A percentile compares a stretch with the other conserved stretches of the same genome.
phyloP scores from a whole-genome alignment of 1,140 invertebrate species.

The Brachionus angularis region DNA sequence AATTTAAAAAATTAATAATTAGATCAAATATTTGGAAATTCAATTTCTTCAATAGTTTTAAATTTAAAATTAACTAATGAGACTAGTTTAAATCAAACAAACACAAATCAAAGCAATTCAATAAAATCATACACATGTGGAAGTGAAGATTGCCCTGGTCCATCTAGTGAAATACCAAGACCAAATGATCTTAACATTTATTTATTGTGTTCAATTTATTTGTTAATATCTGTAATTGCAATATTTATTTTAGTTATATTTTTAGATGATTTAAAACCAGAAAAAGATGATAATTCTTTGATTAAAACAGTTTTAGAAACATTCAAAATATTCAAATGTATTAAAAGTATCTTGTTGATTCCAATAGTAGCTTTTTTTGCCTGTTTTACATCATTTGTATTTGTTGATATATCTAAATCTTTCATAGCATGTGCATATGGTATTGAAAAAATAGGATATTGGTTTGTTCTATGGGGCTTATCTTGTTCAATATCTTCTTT shows the following conservation, averaged over 20 bases:
- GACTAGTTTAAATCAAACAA: neutral
- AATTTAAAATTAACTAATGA: neutral
- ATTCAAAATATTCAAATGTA: neutral
- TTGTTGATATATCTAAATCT: conserved; percentile 8
- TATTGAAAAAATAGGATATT: conserved; percentile 1
- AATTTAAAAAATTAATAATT: neutral
- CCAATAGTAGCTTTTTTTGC: conserved; percentile 17
- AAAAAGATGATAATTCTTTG: conserved; percentile 16
- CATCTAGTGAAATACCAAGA: neutral
- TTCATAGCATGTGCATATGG: conserved; percentile 39
- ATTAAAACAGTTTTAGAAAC: too few relatives aligned
- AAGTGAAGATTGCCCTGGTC: conserved; percentile 9
- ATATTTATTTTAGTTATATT: neutral
- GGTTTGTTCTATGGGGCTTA: conserved; percentile 18
- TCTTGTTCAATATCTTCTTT: neutral
- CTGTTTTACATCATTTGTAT: neutral
- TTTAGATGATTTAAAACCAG: conserved; percentile 5
- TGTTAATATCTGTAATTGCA: neutral
- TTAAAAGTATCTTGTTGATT: neutral
- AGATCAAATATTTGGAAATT: conserved; percentile 39
- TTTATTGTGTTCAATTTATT: conserved; percentile 20
- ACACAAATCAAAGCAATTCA: neutral
- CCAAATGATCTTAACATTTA: neutral
- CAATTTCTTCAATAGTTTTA: conserved; percentile 25
- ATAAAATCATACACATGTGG: conserved; percentile 9